Evolutionary conservation across 1,140 invertebrate species (phyloP).

Genomic region (Linepithema humile): DNA sequence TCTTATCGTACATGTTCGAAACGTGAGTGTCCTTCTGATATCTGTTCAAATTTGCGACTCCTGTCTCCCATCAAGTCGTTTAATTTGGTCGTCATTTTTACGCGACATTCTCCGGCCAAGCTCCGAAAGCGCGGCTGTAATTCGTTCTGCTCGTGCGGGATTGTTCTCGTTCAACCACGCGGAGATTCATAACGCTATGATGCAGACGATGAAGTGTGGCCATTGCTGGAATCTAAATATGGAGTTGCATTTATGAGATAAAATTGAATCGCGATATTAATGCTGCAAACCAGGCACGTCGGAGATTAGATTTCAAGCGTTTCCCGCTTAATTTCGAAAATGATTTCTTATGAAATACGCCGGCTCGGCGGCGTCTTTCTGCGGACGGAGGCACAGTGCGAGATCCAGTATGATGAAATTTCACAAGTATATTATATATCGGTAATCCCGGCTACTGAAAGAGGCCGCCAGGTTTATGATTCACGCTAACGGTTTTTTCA

Average conservation of each 20-base stretch:
- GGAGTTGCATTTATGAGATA: not conserved
- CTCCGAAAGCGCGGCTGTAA: not conserved
- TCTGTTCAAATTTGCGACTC: not conserved
- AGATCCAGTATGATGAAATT: slow-evolving; percentile 29
- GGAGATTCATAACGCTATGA: not conserved
- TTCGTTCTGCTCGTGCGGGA: not conserved
- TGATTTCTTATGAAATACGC: slow-evolving; percentile 48
- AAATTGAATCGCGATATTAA: not conserved
- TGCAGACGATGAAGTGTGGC: not conserved
- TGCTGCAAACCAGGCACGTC: not conserved
- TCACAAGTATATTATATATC: not conserved
- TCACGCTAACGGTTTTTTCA: slow-evolving; percentile 21
- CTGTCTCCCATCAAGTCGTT: not conserved
- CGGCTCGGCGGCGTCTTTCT: not conserved
- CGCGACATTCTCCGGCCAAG: not conserved
- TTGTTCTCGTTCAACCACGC: not conserved
- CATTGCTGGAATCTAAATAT: slow-evolving; percentile 25
- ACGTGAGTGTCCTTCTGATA: not conserved
- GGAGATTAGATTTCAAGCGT: not conserved
- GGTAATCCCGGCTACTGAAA: not conserved
- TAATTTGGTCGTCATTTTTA: not conserved
- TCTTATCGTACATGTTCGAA: not conserved
- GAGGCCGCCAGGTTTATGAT: slow-evolving; percentile 1
- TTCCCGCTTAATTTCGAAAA: slow-evolving; percentile 38
- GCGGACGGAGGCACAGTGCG: not conserved